Evolutionary conservation across 2,113 vertebrate species (phyloP).

Genomic region (Chelonoidis abingdonii): DNA sequence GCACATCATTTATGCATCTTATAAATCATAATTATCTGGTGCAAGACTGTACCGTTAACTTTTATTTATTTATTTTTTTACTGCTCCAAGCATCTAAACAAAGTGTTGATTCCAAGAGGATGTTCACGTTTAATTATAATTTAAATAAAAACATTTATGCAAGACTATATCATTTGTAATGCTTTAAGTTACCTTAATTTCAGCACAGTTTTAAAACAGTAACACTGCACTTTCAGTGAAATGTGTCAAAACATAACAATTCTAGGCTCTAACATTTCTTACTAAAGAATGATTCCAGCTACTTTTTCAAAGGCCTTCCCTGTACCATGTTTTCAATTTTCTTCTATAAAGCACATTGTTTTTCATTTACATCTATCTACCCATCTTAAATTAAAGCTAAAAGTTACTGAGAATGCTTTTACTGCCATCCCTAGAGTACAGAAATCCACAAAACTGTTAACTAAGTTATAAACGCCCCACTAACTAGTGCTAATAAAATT

Average conservation of each 20-base stretch:
- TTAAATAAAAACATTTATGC: slow-evolving; percentile 9
- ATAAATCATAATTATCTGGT: background rate
- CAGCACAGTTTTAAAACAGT: background rate
- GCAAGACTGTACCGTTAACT: background rate
- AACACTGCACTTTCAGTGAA: background rate
- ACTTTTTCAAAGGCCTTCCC: background rate
- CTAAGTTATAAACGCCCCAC: background rate
- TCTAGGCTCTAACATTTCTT: background rate
- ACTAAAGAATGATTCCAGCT: slow-evolving; percentile 1
- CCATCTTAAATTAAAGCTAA: background rate
- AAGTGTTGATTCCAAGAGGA: background rate
- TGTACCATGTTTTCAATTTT: background rate
- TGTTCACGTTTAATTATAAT: background rate
- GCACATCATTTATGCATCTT: background rate
- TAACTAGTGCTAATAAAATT: background rate
- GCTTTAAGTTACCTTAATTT: background rate
- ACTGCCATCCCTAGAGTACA: background rate
- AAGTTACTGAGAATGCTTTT: background rate
- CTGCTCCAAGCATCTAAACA: background rate
- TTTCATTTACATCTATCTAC: background rate
- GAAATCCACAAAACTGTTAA: background rate
- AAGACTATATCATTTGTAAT: background rate
- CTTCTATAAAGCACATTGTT: background rate
- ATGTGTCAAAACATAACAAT: background rate
- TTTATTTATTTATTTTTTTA: background rate